phyloP scores from a whole-genome alignment of 2,113 vertebrate species.

The Pseudolaguvia tuberculata region DNA sequence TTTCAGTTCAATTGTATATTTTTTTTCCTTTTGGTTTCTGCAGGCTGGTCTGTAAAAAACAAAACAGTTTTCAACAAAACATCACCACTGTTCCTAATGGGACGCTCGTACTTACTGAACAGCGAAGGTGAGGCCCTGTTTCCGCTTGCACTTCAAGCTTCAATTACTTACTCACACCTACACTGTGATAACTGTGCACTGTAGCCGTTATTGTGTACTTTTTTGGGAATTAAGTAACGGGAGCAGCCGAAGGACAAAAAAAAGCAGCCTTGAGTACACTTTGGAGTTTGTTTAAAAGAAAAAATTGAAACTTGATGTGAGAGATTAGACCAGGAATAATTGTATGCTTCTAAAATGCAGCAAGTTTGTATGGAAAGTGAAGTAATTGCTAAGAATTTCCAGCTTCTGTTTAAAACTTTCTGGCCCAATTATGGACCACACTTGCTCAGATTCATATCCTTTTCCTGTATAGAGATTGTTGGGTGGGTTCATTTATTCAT shows the following conservation, averaged over 20 bases:
- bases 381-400: background rate
- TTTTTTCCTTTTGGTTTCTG: slow-evolving; percentile 8
- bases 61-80: slow-evolving; percentile 83
- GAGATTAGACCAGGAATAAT: background rate
- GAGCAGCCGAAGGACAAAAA: too few relatives aligned
- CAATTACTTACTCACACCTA: background rate
- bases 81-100: slow-evolving; percentile 75
- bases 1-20: background rate
- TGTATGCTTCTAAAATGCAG: background rate
- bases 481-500: too few relatives aligned
- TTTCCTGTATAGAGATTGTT: background rate
- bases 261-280: background rate
- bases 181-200: background rate
- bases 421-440: background rate
- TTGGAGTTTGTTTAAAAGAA: too few relatives aligned
- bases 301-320: background rate
- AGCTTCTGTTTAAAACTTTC: background rate
- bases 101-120: slow-evolving; percentile 75
- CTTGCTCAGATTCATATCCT: background rate
- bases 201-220: background rate
- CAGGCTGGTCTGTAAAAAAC: slow-evolving; percentile 86
- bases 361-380: background rate
- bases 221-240: too few relatives aligned
- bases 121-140: slow-evolving; percentile 68
- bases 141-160: background rate